Base-by-base conservation (phyloP, 2,888 invertebrate genomes). In the Cheilosia grossa region DNA sequence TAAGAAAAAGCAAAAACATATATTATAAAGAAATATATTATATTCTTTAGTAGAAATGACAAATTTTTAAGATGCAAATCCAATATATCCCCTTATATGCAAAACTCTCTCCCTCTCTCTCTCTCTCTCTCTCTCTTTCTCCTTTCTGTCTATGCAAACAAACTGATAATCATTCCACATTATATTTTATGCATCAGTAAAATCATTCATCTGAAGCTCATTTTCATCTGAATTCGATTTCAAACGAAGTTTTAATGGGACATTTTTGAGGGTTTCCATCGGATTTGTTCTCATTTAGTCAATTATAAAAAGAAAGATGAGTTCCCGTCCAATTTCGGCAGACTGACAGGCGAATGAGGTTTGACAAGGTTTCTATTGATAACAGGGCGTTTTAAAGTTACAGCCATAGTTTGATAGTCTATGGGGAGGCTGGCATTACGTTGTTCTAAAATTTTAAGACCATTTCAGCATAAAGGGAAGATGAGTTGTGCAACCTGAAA, bases 21-120 rank as follows among this genome's bases (percentile, higher is more conserved):
- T 69, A 59, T 58, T 63, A 24, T 69, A 72, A 49, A 58, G 53
- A 79, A 61, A 64, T 73, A 69, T 51, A 51, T 78, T 51, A 51
- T 78, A 79, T 83, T 83, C 82, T 69, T 74, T 74, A 64, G 70
- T 77, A 69, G 73, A 73, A 82, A 74, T 74, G 74, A 83, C 69
- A 79, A 83, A 79, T 83, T 83, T 83, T 83, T 79, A 70, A 77
- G 53, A 82, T 66, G 66, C 66, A 77, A 77, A 72, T 70, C 17
- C 59, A 70, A 64, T 73, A 74, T 66, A 64, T 73, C 56, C 44
- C 47, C 59, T 70, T 54, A 63, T 21, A 49, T 17, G 49, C 24
- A 53, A 7, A 54, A 54, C 54, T 54, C 30, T 19, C 10, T 21
- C 24, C 19, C 19, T 49, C 19, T 51, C 37, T 30, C 44, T 53